These are phyloP conservation scores for Probosciger aterrimus DNA, from an alignment of 2,113 vertebrate species.

Conservation along the genomic window DNA sequence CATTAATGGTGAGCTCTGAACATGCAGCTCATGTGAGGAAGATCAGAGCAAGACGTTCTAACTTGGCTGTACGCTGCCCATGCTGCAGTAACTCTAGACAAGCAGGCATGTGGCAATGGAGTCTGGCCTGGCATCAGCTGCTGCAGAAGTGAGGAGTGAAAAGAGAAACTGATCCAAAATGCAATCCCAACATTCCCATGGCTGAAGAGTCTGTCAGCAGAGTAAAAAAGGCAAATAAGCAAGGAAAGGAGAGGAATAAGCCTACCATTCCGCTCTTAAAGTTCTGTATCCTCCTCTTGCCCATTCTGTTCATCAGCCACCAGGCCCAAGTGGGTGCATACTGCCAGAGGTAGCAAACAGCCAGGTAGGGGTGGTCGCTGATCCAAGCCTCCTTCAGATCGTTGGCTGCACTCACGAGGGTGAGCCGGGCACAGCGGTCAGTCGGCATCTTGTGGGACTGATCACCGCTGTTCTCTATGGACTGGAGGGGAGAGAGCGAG, in stretches of 20 bases:
- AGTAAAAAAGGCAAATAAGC: not conserved
- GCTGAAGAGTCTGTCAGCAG: not conserved
- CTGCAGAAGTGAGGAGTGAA: not conserved
- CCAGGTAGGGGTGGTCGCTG: slow-evolving; percentile 83
- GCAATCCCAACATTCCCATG: not conserved
- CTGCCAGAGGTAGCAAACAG: slow-evolving; percentile 85
- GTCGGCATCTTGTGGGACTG: slow-evolving; percentile 90
- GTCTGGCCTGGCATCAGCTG: not conserved
- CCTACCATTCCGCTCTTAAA: slow-evolving; percentile 89
- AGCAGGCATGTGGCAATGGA: rapidly evolving
- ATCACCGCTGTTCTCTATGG: not conserved
- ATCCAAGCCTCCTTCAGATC: slow-evolving; percentile 91
- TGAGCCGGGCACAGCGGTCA: slow-evolving; percentile 83
- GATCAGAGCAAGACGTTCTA: not conserved
- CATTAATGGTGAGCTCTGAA: rapidly evolving
- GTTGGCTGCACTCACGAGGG: slow-evolving; percentile 84
- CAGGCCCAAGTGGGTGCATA: slow-evolving; percentile 86
- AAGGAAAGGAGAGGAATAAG: not conserved
- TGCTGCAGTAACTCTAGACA: not conserved
- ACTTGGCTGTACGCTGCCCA: not conserved
- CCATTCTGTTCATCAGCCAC: slow-evolving; percentile 76
- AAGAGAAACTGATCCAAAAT: not conserved
- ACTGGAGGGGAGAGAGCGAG: not conserved
- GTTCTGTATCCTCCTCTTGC: slow-evolving; percentile 84
- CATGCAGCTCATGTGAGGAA: rapidly evolving